Conservation (phyloP, 2,797 vertebrate species). For the Catostomus latipinnis region DNA sequence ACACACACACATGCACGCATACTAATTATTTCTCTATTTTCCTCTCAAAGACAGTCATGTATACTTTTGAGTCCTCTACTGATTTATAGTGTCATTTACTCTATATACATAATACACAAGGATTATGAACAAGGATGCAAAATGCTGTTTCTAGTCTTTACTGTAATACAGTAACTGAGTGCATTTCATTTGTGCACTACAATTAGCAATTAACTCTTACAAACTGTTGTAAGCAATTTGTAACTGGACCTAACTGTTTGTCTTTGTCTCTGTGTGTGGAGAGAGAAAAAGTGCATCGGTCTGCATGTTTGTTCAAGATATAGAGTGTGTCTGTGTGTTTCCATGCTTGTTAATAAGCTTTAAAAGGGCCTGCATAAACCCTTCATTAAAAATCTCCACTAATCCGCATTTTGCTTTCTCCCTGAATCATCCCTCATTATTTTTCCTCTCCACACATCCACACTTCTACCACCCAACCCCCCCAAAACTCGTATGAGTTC, state of each 20-base stretch:
- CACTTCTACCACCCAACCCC: too few relatives aligned
- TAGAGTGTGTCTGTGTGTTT: slow-evolving; percentile 20
- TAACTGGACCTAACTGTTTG: slow-evolving; percentile 10
- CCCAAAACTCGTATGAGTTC: neutral
- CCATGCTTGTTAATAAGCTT: slow-evolving; percentile 48
- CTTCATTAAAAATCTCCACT: slow-evolving; percentile 53
- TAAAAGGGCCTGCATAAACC: slow-evolving; percentile 53
- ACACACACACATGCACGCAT: neutral
- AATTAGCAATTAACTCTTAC: slow-evolving; percentile 27
- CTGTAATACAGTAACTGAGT: slow-evolving; percentile 20
- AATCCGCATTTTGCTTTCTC: slow-evolving; percentile 54
- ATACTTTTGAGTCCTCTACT: neutral
- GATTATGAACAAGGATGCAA: neutral
- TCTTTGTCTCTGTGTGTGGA: neutral
- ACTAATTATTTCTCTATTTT: neutral
- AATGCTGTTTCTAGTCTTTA: neutral
- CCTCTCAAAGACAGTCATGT: slow-evolving; percentile 1
- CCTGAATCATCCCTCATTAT: slow-evolving; percentile 49
- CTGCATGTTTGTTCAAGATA: neutral
- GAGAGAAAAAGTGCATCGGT: neutral
- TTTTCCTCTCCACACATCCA: slow-evolving; percentile 38
- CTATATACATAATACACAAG: neutral
- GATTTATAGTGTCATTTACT: neutral
- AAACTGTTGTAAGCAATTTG: slow-evolving; percentile 27
- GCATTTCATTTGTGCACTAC: slow-evolving; percentile 9